phyloP scores from a whole-genome alignment of 2,797 vertebrate genomes.

The Falco columbarius region DNA sequence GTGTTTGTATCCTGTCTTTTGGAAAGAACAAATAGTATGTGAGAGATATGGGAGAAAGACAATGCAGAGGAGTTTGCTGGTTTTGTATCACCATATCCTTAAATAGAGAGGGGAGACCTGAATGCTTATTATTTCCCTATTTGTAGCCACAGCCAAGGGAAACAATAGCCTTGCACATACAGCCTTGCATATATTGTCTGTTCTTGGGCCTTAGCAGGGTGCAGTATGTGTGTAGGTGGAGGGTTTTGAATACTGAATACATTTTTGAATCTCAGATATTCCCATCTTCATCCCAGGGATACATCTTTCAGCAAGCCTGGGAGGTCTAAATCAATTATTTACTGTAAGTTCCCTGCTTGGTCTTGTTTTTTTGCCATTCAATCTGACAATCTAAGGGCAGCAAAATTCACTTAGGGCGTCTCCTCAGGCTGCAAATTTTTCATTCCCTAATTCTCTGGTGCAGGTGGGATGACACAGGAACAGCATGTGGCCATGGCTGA shows the following conservation, averaged over 20 bases:
- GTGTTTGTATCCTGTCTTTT: background rate
- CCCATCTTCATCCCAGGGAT: background rate
- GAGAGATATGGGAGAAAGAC: background rate
- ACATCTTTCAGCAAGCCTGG: background rate
- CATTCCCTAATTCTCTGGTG: background rate
- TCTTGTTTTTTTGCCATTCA: background rate
- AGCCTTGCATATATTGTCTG: background rate
- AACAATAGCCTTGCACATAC: background rate
- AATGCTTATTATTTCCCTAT: background rate
- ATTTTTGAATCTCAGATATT: background rate
- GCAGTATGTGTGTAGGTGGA: background rate
- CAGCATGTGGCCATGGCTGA: background rate
- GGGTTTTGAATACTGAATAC: background rate
- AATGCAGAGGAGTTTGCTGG: background rate
- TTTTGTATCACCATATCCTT: background rate
- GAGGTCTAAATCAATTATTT: constrained; percentile 38
- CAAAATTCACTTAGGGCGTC: background rate
- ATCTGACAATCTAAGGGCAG: background rate
- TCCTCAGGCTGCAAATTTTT: background rate
- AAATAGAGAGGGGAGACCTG: background rate
- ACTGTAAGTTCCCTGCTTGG: background rate
- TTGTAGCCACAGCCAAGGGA: background rate
- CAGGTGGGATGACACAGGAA: background rate
- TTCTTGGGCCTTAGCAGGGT: background rate
- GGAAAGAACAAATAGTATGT: background rate